phyloP scores from a whole-genome alignment of 2,797 vertebrate genomes.

The Bradypodion ventrale region DNA sequence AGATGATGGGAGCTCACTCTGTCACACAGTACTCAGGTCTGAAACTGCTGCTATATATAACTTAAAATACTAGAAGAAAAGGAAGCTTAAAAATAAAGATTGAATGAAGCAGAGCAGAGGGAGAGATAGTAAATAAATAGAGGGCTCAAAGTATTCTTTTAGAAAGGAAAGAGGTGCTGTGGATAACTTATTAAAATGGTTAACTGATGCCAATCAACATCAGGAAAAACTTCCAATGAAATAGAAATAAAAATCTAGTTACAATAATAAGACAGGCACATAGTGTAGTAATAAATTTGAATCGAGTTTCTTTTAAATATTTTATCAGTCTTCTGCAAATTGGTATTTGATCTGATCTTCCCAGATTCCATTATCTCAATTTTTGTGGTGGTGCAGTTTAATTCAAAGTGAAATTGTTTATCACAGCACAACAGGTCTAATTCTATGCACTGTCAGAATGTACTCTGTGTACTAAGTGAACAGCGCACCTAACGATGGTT shows the following conservation, averaged over 20 bases:
- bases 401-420: neutral
- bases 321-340: neutral
- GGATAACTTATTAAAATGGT: no score
- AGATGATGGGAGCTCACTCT: no score
- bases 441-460: neutral
- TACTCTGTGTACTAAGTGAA: neutral
- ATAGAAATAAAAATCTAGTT: neutral
- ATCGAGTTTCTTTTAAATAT: neutral
- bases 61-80: neutral
- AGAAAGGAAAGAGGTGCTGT: neutral
- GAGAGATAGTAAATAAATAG: neutral
- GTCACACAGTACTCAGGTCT: no score
- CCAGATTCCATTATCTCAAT: neutral
- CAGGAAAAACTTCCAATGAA: neutral
- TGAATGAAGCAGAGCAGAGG: neutral
- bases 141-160: neutral
- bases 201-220: neutral
- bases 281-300: neutral
- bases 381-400: neutral
- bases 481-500: neutral
- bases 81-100: neutral
- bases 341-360: neutral
- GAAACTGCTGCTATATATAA: no score
- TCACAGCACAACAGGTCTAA: neutral
- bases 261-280: neutral